Evolutionary conservation across 2,888 invertebrate species (phyloP), one percentile per base, ranked within the genome.

Genomic region (Netelia virgata): DNA sequence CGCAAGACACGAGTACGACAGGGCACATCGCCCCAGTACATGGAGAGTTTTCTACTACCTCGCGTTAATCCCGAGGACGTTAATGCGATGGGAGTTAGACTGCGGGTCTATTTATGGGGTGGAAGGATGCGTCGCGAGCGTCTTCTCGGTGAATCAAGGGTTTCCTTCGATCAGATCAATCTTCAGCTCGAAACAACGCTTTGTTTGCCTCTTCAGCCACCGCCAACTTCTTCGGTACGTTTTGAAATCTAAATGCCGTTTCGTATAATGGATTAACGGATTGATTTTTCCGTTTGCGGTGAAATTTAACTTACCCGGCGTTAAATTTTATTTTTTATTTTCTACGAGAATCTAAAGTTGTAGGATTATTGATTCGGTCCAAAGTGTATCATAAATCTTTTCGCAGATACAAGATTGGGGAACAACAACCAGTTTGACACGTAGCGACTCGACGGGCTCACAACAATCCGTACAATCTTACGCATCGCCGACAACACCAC

Each of bases 31-130:
- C 98, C 98, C 0, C 97, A 98, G 92, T 98, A 97, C 91, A 97
- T 98, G 96, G 98, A 99, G 93, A 97, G 97, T 90, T 98, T 98
- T 93, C 95, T 98, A 59, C 95, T 98, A 89, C 98, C 97, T 93
- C 97, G 98, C 91, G 97, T 98, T 53, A 98, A 97, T 94, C 98
- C 98, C 95, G 98, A 98, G 95, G 98, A 98, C 90, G 98, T 99
- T 3, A 97, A 97, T 93, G 97, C 97, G 18, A 97, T 98, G 95
- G 98, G 98, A 0, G 95, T 99, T 3, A 96, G 99, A 76, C 96
- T 99, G 88, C 96, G 99, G 66, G 95, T 99, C 70, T 99, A 98
- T 92, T 97, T 98, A 57, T 93, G 92, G 93, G 97, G 98, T 94
- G 98, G 98, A 91, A 95, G 98, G 88, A 98, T 99, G 97, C 96